phyloP scores from a whole-genome alignment of 2,113 vertebrate genomes.

The Drymodes brunneopygia region DNA sequence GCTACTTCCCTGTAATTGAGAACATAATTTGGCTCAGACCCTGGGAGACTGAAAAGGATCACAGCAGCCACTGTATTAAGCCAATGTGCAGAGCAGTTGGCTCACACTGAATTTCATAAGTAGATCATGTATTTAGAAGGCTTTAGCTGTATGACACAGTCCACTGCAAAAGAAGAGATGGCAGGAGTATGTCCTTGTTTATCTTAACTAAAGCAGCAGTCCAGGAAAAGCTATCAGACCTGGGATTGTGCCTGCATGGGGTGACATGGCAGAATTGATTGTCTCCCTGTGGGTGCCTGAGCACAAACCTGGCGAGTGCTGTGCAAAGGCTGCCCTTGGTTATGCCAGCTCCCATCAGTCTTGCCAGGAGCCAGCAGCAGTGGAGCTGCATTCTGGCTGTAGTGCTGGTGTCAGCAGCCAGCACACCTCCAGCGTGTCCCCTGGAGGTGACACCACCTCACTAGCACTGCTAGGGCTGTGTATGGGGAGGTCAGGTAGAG shows the following conservation, averaged over 20 bases:
- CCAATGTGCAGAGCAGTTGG: constrained; percentile 22
- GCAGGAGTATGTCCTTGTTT: background rate
- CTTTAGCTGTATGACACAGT: constrained; percentile 2
- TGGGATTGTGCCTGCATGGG: rapidly evolving
- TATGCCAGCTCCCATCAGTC: background rate
- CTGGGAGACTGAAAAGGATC: constrained; percentile 23
- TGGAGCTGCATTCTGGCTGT: background rate
- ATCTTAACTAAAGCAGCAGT: background rate
- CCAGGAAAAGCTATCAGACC: background rate
- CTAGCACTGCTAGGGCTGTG: no score
- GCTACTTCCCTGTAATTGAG: constrained; percentile 42
- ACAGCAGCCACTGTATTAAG: constrained; percentile 26
- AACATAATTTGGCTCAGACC: constrained; percentile 38
- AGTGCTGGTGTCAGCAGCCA: background rate
- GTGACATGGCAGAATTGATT: background rate
- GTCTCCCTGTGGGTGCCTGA: background rate
- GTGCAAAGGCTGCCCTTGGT: background rate
- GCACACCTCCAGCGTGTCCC: rapidly evolving
- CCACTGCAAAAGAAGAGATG: background rate
- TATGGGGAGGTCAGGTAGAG: background rate
- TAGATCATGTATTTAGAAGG: background rate
- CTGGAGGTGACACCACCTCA: background rate
- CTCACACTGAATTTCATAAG: constrained; percentile 37
- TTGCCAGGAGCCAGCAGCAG: background rate
- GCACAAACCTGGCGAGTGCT: background rate